A percentile compares a stretch with the other conserved stretches of the same genome.
phyloP scores from a whole-genome alignment of 2,113 vertebrate genomes.

The Ctenodactylus gundi region DNA sequence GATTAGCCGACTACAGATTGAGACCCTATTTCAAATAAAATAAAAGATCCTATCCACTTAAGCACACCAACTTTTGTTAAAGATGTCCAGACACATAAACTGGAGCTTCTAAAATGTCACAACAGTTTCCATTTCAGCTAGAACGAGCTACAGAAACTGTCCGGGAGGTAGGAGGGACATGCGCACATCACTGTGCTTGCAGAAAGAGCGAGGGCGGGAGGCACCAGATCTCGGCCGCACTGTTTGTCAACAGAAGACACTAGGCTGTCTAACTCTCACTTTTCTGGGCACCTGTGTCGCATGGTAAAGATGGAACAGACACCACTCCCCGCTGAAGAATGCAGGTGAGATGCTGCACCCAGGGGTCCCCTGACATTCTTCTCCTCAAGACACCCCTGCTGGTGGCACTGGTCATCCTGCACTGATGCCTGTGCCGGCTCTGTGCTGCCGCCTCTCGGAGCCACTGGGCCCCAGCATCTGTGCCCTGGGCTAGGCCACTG shows the following conservation, averaged over 20 bases:
- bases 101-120: neutral
- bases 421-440: neutral
- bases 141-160: neutral
- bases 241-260: accelerated
- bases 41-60: neutral
- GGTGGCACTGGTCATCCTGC: neutral
- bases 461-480: neutral
- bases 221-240: too few relatives aligned
- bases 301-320: neutral
- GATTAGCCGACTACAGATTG: too few relatives aligned
- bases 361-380: neutral
- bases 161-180: neutral
- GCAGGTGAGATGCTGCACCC: neutral
- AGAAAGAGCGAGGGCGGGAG: too few relatives aligned
- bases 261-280: too few relatives aligned
- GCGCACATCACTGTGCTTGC: neutral
- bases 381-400: neutral
- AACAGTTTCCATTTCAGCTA: accelerated
- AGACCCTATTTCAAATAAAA: too few relatives aligned
- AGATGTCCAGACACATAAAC: neutral
- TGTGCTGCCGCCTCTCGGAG: neutral
- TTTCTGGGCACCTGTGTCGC: neutral
- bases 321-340: neutral
- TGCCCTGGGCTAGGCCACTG: neutral
- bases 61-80: neutral